Evolutionary conservation across 2,113 vertebrate genomes (phyloP).

Genomic region (Prunella himalayana): DNA sequence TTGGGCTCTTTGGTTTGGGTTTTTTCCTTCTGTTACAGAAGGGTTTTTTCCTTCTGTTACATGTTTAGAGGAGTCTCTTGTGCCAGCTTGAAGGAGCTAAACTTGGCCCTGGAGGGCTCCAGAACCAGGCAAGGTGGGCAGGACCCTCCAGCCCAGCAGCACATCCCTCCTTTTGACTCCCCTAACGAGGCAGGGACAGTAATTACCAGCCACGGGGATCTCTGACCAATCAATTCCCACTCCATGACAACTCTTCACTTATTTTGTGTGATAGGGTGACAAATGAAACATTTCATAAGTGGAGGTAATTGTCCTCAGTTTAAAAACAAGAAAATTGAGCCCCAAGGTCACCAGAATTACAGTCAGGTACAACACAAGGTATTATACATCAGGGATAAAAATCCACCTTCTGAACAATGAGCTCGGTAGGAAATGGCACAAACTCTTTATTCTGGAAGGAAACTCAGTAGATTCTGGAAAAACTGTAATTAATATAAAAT

Average conservation of each 20-base stretch:
- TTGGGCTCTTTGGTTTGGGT: neutral
- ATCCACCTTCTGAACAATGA: fast-evolving
- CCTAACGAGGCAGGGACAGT: neutral
- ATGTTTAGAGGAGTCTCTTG: neutral
- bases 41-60: neutral
- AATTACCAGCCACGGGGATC: neutral
- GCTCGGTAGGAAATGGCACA: neutral
- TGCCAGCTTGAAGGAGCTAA: neutral
- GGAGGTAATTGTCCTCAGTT: neutral
- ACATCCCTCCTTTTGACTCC: neutral
- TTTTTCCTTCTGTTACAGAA: neutral
- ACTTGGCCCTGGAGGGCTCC: neutral
- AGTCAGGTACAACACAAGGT: neutral
- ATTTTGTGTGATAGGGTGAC: neutral
- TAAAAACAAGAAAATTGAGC: neutral
- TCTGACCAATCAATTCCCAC: neutral
- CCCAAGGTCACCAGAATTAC: neutral
- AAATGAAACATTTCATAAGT: neutral
- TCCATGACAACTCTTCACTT: neutral
- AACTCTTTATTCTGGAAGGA: neutral
- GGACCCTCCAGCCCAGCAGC: neutral
- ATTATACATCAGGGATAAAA: neutral
- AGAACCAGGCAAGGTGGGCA: neutral
- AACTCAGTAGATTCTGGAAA: neutral
- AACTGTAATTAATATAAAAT: neutral